Conservation (phyloP, 2,888 invertebrate species). For the Pristionchus exspectatus region DNA sequence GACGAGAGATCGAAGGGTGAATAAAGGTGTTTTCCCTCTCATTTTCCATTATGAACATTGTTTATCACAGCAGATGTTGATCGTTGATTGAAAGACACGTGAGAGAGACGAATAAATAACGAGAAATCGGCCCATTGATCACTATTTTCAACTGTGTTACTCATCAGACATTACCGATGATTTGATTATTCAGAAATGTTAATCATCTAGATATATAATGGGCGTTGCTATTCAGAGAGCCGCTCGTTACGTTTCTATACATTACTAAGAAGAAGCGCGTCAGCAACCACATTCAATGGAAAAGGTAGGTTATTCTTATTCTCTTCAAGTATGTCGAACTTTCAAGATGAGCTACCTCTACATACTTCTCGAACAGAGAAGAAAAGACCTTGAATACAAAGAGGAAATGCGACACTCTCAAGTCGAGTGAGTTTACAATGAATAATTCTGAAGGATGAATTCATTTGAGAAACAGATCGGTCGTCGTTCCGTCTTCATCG, state of each 20-base stretch:
- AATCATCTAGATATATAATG: background rate
- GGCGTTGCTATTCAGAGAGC: background rate
- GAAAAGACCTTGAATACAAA: background rate
- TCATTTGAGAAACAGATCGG: background rate
- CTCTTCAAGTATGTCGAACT: background rate
- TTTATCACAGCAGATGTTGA: background rate
- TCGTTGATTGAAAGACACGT: background rate
- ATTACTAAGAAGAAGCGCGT: background rate
- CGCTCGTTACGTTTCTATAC: background rate
- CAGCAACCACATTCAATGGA: background rate
- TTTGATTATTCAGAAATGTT: background rate
- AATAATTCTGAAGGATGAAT: background rate
- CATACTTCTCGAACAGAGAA: background rate
- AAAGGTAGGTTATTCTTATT: background rate
- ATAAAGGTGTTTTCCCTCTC: background rate
- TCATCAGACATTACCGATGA: background rate
- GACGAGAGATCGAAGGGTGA: background rate
- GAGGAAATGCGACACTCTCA: background rate
- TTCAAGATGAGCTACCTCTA: background rate
- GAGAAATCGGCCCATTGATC: too few species aligned
- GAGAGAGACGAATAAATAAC: background rate
- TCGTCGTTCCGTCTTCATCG: background rate
- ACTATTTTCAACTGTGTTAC: background rate
- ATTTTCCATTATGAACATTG: background rate
- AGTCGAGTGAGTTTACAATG: too few species aligned